Conservation (phyloP, 35 echinoderm and acorn worm genomes). For the Strongylocentrotus purpuratus region DNA sequence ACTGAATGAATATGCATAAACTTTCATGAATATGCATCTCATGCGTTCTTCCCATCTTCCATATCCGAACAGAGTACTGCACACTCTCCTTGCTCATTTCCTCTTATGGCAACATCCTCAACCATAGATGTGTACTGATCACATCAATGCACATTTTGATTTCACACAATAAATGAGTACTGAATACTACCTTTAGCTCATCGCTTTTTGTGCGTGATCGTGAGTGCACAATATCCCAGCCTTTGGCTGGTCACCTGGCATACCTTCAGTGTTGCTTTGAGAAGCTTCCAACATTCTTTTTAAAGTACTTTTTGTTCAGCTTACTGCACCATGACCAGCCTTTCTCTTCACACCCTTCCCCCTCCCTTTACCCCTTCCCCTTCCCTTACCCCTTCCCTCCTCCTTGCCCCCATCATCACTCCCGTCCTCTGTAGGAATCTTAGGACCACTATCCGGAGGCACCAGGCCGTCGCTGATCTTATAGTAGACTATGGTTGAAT, state of each 20-base stretch:
- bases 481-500: conserved; percentile 91
- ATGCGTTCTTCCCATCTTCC: too few species aligned
- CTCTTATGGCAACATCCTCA: too few species aligned
- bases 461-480: conserved; percentile 70
- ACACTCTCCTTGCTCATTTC: too few species aligned
- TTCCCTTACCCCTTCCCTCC: conserved; percentile 35
- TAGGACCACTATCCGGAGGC: conserved; percentile 61
- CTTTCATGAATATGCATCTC: too few species aligned
- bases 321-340: background rate
- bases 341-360: conserved; percentile 24
- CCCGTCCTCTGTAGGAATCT: background rate
- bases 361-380: background rate
- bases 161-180: too few species aligned
- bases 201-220: too few species aligned
- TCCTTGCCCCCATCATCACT: conserved; percentile 6
- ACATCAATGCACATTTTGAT: too few species aligned
- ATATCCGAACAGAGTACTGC: too few species aligned
- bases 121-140: too few species aligned
- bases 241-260: background rate
- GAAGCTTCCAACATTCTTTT: background rate
- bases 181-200: too few species aligned
- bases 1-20: too few species aligned
- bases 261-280: background rate
- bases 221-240: background rate
- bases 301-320: background rate